Percentiles rank a stretch among this genome's conserved stretches.
These are phyloP conservation scores for Rhea pennata DNA, from an alignment of 2,113 vertebrate genomes.

Conservation along the genomic window DNA sequence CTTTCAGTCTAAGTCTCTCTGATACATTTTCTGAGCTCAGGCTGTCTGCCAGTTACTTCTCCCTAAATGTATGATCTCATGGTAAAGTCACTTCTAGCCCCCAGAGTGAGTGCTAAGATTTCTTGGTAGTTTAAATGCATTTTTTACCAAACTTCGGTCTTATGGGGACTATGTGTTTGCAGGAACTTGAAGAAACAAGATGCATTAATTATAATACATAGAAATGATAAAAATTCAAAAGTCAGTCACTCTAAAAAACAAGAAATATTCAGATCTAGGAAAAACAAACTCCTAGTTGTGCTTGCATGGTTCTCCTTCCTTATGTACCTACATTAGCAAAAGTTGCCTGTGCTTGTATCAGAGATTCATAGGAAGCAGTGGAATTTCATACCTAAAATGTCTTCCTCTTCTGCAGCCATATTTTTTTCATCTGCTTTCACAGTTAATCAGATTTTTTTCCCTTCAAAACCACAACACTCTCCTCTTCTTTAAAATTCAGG, in stretches of 20 bases:
- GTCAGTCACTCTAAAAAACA: no score
- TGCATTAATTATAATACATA: neutral
- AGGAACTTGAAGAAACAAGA: neutral
- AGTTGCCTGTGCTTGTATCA: neutral
- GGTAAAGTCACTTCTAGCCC: neutral
- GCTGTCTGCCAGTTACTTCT: neutral
- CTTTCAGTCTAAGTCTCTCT: neutral
- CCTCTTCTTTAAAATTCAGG: neutral
- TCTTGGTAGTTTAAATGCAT: neutral
- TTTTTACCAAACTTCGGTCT: neutral
- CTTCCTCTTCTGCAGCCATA: neutral
- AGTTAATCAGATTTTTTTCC: neutral
- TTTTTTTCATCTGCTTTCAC: neutral
- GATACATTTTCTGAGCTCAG: neutral
- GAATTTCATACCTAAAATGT: neutral
- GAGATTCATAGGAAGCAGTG: neutral
- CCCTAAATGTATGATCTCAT: neutral
- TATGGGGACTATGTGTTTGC: neutral
- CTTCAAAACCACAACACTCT: neutral
- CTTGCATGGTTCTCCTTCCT: neutral
- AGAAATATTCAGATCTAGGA: neutral
- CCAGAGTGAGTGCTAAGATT: neutral
- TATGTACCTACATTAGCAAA: neutral
- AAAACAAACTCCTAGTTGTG: neutral
- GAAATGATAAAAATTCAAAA: neutral